Base-by-base conservation (phyloP, 1,140 invertebrate genomes). In the Zaprionus lachaisei region DNA sequence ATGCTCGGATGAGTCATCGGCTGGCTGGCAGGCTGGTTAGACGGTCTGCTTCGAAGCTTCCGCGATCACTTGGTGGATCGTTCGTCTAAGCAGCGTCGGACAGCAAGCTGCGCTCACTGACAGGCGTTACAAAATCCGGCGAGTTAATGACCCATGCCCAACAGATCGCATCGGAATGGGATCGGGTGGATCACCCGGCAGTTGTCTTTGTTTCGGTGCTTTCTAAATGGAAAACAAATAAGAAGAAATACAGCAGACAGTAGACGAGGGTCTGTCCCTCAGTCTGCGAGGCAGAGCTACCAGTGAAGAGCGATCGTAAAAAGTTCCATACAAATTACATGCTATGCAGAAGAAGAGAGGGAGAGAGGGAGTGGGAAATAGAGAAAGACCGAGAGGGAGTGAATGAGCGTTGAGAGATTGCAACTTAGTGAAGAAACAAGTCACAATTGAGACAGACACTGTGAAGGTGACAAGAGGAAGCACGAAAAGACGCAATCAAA, bases 191-290 rank as follows among this genome's bases (percentile, higher is more conserved):
- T 84, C 84, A 74, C 61, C 83, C 73, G 60, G 84, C 81, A 89
- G 79, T 89, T 87, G 84, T 76, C 84, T 87, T 87, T 87, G 84
- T 80, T 77, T 63, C 60, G 38, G 38, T 65, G 75, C 72, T 87
- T 83, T 83, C 84, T 81, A 89, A 89, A 87, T 89, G 84, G 80
- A 83, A 81, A 89, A 90, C 84, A 89, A 90, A 89, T 81, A 89
- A 87, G 64, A 69, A 62, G 60, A 49, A 83, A 75, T 75, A 79
- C 75, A 75, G 47, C 68, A 60, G 71, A 72, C 74, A 64, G 60
- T 24, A 69, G 77, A 70, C 70, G 12, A 24, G 20, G 12, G 58
- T 17, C 4, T 15, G 38, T 41, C 38, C 38, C 38, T 0, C 28
- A 0, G 28, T 7, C 14, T 12, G 37, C 37, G 5, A 31, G 9